Evolutionary conservation across 2,888 invertebrate genomes (phyloP).

Genomic region (Tiphia femorata): DNA sequence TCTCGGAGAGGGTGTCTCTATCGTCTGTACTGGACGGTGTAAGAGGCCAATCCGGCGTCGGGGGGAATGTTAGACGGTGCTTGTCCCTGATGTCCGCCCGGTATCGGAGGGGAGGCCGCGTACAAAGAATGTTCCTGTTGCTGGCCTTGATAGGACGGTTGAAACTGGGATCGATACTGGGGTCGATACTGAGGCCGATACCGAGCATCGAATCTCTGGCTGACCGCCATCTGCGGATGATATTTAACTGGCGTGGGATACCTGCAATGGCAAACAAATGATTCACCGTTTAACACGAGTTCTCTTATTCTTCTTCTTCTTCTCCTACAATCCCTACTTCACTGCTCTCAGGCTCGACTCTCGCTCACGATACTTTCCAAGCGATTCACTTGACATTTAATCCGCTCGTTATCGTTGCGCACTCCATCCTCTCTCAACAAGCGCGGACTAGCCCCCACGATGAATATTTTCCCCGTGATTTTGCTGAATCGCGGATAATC

Average conservation of each 20-base stretch:
- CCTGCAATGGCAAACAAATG: constrained; percentile 21
- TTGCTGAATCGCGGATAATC: too few species aligned
- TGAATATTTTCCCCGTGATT: too few species aligned
- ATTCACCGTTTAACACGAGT: neutral
- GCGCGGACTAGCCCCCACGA: too few species aligned
- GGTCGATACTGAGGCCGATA: constrained; percentile 58
- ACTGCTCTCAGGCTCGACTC: neutral
- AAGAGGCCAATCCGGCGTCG: constrained; percentile 76
- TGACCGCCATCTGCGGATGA: constrained; percentile 12
- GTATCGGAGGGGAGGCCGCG: constrained; percentile 19
- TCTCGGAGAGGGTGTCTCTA: constrained; percentile 39
- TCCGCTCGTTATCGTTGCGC: constrained; percentile 26
- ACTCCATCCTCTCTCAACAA: constrained; percentile 13
- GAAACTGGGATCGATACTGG: constrained; percentile 62
- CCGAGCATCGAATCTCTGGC: too few species aligned
- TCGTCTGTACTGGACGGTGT: constrained; percentile 81
- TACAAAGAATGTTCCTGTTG: constrained; percentile 53
- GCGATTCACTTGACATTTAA: constrained; percentile 62
- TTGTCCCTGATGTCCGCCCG: constrained; percentile 70
- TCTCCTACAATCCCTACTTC: neutral
- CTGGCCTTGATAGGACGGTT: constrained; percentile 62
- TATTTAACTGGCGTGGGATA: constrained; percentile 32
- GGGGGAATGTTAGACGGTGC: constrained; percentile 82
- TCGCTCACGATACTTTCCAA: constrained; percentile 37
- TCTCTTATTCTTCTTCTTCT: neutral